Evolutionary conservation across 2,113 vertebrate genomes (phyloP).

Genomic region (Gyps fulvus): DNA sequence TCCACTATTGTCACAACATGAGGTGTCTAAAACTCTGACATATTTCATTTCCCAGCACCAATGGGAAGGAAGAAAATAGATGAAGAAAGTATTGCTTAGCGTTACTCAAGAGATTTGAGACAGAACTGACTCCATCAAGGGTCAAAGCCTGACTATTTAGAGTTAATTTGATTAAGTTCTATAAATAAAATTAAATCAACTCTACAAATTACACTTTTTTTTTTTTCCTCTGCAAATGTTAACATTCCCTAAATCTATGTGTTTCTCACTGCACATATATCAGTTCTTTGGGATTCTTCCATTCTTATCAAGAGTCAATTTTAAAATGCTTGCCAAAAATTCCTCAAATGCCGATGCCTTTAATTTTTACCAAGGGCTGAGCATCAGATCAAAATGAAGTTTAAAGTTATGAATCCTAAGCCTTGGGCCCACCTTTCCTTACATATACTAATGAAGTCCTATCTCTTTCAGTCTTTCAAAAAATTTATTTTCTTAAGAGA

Average conservation of each 20-base stretch:
- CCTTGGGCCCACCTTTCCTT: too few relatives aligned
- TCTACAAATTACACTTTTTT: not conserved
- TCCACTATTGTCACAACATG: not conserved
- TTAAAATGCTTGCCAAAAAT: too few relatives aligned
- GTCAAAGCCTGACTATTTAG: not conserved
- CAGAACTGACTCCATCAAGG: not conserved
- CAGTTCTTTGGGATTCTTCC: not conserved
- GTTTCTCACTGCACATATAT: not conserved
- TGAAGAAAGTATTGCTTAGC: not conserved
- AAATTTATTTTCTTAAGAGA: too few relatives aligned
- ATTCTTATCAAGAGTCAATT: too few relatives aligned
- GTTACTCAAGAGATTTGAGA: not conserved
- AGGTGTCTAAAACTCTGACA: not conserved
- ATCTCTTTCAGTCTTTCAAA: too few relatives aligned
- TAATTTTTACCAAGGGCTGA: too few relatives aligned
- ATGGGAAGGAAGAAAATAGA: not conserved
- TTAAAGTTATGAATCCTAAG: too few relatives aligned
- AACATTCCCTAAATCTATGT: not conserved
- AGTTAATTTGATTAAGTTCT: not conserved
- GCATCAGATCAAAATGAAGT: too few relatives aligned
- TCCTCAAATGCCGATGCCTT: too few relatives aligned
- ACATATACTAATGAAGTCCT: too few relatives aligned
- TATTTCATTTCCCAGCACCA: not conserved
- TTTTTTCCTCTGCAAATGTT: not conserved
- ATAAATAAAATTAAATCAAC: not conserved